Evolutionary conservation across 2,888 invertebrate species (phyloP).

Genomic region (Zelleria hepariella): DNA sequence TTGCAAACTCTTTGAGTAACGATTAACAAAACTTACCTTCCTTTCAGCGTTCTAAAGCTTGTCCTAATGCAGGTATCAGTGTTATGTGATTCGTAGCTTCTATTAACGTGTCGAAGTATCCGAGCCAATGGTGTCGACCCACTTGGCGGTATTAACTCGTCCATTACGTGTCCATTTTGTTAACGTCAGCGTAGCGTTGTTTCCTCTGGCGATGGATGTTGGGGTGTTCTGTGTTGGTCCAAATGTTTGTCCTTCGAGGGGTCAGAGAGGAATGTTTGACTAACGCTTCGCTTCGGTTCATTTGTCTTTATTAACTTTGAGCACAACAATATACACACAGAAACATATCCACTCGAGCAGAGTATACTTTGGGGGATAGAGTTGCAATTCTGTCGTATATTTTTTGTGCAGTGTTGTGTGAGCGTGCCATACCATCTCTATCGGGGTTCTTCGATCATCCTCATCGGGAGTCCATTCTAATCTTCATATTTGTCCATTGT

Average conservation of each 20-base stretch:
- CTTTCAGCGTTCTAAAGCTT: neutral
- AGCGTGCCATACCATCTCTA: slow-evolving; percentile 51
- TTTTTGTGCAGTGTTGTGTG: slow-evolving; percentile 24
- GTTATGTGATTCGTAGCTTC: neutral
- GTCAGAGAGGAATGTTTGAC: slow-evolving; percentile 27
- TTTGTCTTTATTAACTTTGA: slow-evolving; percentile 19
- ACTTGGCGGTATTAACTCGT: slow-evolving; percentile 13
- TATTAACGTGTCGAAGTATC: neutral
- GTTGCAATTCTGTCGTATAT: too few species aligned
- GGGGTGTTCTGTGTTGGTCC: slow-evolving; percentile 10
- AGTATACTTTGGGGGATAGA: neutral
- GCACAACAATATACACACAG: neutral
- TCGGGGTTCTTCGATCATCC: neutral
- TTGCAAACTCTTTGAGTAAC: neutral
- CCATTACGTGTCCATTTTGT: slow-evolving; percentile 14
- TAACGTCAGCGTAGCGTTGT: slow-evolving; percentile 18
- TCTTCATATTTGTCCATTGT: neutral
- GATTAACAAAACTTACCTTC: neutral
- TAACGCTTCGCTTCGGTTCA: slow-evolving; percentile 51
- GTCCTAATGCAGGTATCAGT: neutral
- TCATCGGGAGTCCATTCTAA: neutral
- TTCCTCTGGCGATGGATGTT: slow-evolving; percentile 14
- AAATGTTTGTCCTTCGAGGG: slow-evolving; percentile 18
- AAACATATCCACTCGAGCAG: neutral
- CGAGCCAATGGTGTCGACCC: neutral